Evolutionary conservation across 2,888 invertebrate genomes (phyloP).

Genomic region (Griposia aprilina): DNA sequence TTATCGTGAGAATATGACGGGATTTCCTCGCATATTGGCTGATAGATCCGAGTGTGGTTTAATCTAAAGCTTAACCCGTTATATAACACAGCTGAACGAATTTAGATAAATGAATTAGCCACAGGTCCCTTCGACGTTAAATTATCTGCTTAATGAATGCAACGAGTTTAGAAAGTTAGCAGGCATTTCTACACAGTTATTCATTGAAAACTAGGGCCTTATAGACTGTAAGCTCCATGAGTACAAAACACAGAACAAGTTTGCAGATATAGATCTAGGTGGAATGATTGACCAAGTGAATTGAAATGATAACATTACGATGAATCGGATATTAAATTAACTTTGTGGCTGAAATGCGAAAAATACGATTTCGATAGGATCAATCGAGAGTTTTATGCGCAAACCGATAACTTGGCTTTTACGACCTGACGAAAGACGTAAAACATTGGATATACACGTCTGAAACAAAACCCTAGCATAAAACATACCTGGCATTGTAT

Average conservation of each 20-base stretch:
- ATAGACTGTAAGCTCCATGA: neutral
- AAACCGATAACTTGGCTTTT: constrained; percentile 50
- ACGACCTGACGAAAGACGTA: constrained; percentile 49
- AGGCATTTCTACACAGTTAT: neutral
- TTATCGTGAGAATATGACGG: constrained; percentile 4
- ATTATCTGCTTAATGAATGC: neutral
- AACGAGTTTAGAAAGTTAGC: constrained; percentile 15
- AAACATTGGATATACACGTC: constrained; percentile 42
- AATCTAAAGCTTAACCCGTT: constrained; percentile 4
- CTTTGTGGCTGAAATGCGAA: constrained; percentile 33
- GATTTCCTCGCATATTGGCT: constrained; percentile 13
- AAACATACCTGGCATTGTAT: constrained; percentile 37
- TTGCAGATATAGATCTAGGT: neutral
- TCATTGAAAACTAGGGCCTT: neutral
- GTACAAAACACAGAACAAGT: neutral
- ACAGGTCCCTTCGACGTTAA: neutral
- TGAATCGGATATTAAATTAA: constrained; percentile 16
- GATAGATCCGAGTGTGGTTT: constrained; percentile 1
- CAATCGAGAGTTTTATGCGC: constrained; percentile 41
- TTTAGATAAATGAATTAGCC: constrained; percentile 9
- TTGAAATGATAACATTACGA: constrained; percentile 14
- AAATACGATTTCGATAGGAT: constrained; percentile 31
- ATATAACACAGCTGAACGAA: neutral
- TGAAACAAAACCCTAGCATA: constrained; percentile 51
- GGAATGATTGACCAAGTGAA: neutral